These are phyloP conservation scores for Drosophila gaucha DNA, from an alignment of 2,888 invertebrate species.

Conservation along the genomic window DNA sequence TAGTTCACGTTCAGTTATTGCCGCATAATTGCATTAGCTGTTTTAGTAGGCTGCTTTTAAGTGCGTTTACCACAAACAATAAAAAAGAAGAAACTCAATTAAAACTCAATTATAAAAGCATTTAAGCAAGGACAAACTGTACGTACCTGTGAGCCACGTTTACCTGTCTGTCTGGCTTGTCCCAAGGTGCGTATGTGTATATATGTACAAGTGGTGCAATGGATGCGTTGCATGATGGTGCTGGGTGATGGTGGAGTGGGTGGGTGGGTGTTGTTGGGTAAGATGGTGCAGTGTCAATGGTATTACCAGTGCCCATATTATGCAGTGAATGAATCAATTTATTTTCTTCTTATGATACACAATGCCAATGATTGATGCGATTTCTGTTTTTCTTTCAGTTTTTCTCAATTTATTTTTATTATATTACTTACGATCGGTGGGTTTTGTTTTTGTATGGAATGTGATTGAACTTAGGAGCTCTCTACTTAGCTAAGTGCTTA, in stretches of 20 bases:
- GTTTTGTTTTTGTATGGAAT: constrained; percentile 57
- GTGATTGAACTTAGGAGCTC: constrained; percentile 62
- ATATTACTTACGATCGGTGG: constrained; percentile 66
- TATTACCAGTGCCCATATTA: constrained; percentile 37
- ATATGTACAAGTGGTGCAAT: constrained; percentile 24
- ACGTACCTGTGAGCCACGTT: constrained; percentile 56
- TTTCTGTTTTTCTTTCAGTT: constrained; percentile 15
- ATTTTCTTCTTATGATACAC: constrained; percentile 20
- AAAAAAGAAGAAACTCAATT: constrained; percentile 2
- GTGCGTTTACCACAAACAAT: constrained; percentile 48
- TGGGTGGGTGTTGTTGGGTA: constrained; percentile 16
- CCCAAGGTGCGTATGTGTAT: constrained; percentile 7
- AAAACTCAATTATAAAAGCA: constrained; percentile 38
- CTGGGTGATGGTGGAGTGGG: constrained; percentile 17
- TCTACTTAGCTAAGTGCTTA: constrained; percentile 45
- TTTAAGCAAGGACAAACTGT: constrained; percentile 50
- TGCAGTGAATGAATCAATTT: constrained; percentile 18
- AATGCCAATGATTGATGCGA: constrained; percentile 70
- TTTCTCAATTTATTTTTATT: constrained; percentile 31
- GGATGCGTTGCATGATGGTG: constrained; percentile 21
- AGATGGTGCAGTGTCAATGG: constrained; percentile 29
- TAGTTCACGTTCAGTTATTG: constrained; percentile 8
- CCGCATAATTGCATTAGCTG: neutral
- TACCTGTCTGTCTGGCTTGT: constrained; percentile 33
- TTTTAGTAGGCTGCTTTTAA: constrained; percentile 44